Percentiles rank a stretch among this genome's conserved stretches.
These are phyloP conservation scores for Plebejus anna DNA, from an alignment of 2,888 invertebrate species.

Conservation along the genomic window DNA sequence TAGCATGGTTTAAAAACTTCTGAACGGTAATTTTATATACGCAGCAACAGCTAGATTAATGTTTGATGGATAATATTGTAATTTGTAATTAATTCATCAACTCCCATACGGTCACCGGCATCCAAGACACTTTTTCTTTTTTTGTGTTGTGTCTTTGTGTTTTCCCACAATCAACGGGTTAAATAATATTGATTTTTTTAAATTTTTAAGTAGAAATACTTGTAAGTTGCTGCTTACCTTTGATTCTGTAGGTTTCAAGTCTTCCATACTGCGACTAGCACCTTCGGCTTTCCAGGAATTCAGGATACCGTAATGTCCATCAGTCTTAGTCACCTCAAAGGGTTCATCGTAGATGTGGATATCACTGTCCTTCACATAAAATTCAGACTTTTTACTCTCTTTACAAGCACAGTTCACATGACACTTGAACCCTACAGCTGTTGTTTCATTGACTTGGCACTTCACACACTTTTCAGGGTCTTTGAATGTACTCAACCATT, in stretches of 20 bases:
- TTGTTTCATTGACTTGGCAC: constrained; percentile 53
- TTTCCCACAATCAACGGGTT: too few relatives aligned
- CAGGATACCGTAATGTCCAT: constrained; percentile 55
- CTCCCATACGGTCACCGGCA: too few relatives aligned
- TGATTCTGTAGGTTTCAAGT: constrained; percentile 42
- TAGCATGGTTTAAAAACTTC: not conserved
- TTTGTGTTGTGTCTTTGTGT: too few relatives aligned
- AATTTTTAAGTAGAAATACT: not conserved
- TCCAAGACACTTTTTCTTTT: too few relatives aligned
- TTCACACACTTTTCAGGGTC: constrained; percentile 47
- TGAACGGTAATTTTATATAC: not conserved
- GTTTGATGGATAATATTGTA: too few relatives aligned
- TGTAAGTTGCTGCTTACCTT: constrained; percentile 48
- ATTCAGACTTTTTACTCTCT: constrained; percentile 49
- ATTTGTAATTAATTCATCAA: too few relatives aligned
- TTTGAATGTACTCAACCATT: constrained; percentile 42
- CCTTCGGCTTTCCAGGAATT: constrained; percentile 47
- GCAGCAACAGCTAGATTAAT: too few relatives aligned
- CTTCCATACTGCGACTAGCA: constrained; percentile 58
- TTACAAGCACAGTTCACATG: constrained; percentile 64
- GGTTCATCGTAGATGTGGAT: constrained; percentile 83
- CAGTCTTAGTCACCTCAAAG: constrained; percentile 46
- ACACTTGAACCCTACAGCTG: constrained; percentile 59
- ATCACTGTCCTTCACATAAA: constrained; percentile 60
- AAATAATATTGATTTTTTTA: too few relatives aligned